These are phyloP conservation scores for Perdita meconis DNA, from an alignment of 2,888 invertebrate genomes.

Conservation along the genomic window DNA sequence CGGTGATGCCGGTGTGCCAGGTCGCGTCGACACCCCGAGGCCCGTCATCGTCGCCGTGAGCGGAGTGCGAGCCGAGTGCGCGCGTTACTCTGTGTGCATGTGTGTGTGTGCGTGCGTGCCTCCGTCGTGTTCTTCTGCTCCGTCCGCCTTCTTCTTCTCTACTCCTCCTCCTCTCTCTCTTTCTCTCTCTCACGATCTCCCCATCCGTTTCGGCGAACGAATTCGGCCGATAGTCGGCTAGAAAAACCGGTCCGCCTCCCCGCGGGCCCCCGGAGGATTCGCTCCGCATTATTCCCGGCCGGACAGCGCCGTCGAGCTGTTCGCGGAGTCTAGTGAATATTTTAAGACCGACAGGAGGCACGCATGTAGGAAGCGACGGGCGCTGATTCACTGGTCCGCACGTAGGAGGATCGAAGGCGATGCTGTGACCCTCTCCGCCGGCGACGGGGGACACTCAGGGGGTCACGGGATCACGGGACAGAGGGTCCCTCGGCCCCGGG, in stretches of 20 bases:
- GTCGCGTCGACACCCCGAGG: slow-evolving; percentile 24
- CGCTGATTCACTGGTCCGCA: slow-evolving; percentile 50
- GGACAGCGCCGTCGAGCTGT: slow-evolving; percentile 18
- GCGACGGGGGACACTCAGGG: too few relatives aligned
- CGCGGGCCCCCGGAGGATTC: background rate
- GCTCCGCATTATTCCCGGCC: slow-evolving; percentile 41
- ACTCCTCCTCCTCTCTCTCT: background rate
- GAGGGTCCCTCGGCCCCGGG: background rate
- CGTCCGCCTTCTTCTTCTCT: background rate
- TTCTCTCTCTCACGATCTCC: background rate
- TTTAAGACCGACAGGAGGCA: slow-evolving; percentile 50
- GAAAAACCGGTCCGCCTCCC: background rate
- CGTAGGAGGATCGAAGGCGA: slow-evolving; percentile 43
- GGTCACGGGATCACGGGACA: slow-evolving; percentile 7
- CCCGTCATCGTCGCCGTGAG: slow-evolving; percentile 28
- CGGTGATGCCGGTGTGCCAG: slow-evolving; percentile 16
- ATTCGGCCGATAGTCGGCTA: background rate
- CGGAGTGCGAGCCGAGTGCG: slow-evolving; percentile 15
- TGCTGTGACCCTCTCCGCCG: too few relatives aligned
- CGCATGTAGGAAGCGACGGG: slow-evolving; percentile 44
- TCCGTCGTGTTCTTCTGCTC: background rate
- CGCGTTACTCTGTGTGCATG: slow-evolving; percentile 11
- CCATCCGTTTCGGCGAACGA: background rate
- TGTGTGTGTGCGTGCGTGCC: slow-evolving; percentile 13
- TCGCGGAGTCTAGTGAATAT: slow-evolving; percentile 56